Base-by-base conservation (phyloP, 2,113 vertebrate species). In the Cyprinodon variegatus region DNA sequence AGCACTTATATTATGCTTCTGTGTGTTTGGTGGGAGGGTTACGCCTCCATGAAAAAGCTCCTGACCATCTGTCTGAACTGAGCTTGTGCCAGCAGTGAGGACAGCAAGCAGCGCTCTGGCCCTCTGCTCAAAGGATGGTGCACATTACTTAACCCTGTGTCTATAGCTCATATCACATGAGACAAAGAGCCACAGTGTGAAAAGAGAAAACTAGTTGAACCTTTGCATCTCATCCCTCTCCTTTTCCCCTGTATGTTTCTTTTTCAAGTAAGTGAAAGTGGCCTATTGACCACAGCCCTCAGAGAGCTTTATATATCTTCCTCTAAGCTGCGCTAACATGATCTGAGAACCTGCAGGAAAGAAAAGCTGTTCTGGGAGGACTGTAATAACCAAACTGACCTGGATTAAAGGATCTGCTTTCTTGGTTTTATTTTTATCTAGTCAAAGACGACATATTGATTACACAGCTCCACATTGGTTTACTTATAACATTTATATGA, bases 41-140 rank as follows among this genome's bases (percentile, higher is more conserved):
- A 65, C 14, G 7, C 61, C 65, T 79, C 67, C 72, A 74, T 81
- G 83, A 84, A 78, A 72, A 29, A 81, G 71, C 67, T 87, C 68
- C 77, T 86, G 77, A 88, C 91, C 92, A 94, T 93, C 91, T 93
- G 91, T 88, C 83, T 87, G 70, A 78, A 72, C 72, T 67, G 81
- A 87, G 65, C 53, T 36, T 45, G 15, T 80, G 86, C 91, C 89
- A 91, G 81, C 74, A 89, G 81, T 65, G 68, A 86, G 85, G 61
- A 67, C 79, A 72, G 70, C 40, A 62, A 53, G 62, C 53, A 13
- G 4, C 29, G n/a, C 59, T 38, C 50, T 48, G 70, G 69, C 61
- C 67, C 41, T 22, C 46, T 57, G 62, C 66, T 41, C 22, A 22
- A 68, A 69, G 50, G 37, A 62, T 45, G 48, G 72, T 40, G 17